Evolutionary conservation across 2,888 invertebrate genomes (phyloP).

Genomic region (Sesamia inferens): DNA sequence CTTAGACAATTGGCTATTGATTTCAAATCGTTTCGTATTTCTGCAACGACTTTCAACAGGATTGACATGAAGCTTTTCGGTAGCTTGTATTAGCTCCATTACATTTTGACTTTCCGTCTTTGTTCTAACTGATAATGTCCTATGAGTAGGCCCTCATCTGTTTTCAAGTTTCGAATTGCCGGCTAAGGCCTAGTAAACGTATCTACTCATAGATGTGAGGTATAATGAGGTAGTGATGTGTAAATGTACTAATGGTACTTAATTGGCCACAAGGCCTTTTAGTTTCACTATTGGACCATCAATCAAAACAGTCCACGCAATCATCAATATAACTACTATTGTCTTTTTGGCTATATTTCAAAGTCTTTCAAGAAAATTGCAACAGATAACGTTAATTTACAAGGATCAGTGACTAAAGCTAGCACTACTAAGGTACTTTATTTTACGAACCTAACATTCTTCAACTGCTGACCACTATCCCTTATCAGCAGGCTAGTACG

Average conservation of each 20-base stretch:
- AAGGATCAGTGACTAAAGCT: slow-evolving; percentile 3
- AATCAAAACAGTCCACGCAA: not conserved
- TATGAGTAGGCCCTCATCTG: not conserved
- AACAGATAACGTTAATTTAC: not conserved
- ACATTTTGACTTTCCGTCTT: not conserved
- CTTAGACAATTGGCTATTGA: not conserved
- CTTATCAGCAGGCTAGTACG: slow-evolving; percentile 79
- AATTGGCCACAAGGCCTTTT: not conserved
- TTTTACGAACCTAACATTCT: slow-evolving; percentile 49
- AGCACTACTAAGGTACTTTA: slow-evolving; percentile 27
- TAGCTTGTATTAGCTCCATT: not conserved
- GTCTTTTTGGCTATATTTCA: not conserved
- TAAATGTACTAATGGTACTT: not conserved
- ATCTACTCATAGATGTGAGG: not conserved
- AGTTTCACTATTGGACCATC: not conserved
- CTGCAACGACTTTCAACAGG: not conserved
- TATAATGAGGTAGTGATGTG: not conserved
- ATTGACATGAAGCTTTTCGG: not conserved
- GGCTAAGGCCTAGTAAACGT: not conserved
- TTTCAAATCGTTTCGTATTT: not conserved
- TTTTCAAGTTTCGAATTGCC: not conserved
- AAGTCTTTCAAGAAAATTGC: slow-evolving; percentile 17
- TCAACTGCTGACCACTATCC: slow-evolving; percentile 44
- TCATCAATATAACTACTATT: not conserved
- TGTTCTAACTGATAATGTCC: not conserved